A percentile compares a stretch with the other conserved stretches of the same genome.
Conservation (phyloP, 2,797 vertebrate genomes). For the Carduelis carduelis region DNA sequence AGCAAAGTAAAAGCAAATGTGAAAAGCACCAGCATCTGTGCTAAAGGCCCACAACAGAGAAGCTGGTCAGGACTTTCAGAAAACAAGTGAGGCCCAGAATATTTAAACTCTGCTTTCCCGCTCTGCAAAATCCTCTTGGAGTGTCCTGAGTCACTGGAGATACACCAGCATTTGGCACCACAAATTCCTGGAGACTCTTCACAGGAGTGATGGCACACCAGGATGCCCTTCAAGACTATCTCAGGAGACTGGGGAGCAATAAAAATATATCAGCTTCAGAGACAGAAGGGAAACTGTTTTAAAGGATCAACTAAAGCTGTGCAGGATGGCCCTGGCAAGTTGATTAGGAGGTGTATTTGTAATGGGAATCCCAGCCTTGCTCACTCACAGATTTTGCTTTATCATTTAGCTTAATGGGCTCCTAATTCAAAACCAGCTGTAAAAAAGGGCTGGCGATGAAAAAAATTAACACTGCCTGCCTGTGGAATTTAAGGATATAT, state of each 20-base stretch:
- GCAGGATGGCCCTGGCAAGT: not conserved
- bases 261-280: not conserved
- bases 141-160: not conserved
- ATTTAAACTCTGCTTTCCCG: constrained; percentile 2
- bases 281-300: not conserved
- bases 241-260: constrained; percentile 1
- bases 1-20: constrained; percentile 11
- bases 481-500: constrained; percentile 38
- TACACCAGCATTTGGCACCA: not conserved
- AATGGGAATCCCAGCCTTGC: constrained; percentile 26
- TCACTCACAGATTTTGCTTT: constrained; percentile 40
- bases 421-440: constrained; percentile 46
- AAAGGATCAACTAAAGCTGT: not conserved
- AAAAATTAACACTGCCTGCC: constrained; percentile 34
- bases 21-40: not conserved
- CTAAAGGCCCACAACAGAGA: not conserved
- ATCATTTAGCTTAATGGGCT: constrained; percentile 61
- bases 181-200: not conserved
- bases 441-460: constrained; percentile 30
- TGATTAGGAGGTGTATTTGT: constrained; percentile 4
- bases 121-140: not conserved
- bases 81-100: not conserved
- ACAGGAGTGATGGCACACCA: not conserved
- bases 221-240: not conserved
- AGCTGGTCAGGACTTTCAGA: not conserved